Conservation (phyloP, 1,140 invertebrate species). For the Bombus superbus region DNA sequence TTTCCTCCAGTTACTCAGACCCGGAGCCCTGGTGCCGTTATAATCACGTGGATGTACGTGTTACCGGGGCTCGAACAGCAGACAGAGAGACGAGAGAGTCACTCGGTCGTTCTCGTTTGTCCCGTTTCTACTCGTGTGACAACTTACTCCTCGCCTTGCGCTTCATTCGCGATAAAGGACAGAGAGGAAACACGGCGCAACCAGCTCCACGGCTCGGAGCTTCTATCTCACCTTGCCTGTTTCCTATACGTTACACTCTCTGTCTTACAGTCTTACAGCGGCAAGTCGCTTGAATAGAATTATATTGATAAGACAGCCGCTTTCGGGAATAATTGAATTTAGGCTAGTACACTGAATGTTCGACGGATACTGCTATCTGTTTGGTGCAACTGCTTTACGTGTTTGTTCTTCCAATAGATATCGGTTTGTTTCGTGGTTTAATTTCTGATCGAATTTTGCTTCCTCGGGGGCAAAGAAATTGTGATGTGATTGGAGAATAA, state of each 20-base stretch:
- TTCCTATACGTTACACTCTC: slow-evolving; percentile 15
- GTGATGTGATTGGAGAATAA: neutral
- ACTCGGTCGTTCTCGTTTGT: neutral
- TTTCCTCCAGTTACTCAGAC: slow-evolving; percentile 58
- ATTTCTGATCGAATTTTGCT: neutral
- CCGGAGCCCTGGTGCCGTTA: slow-evolving; percentile 31
- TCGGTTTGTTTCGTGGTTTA: too few species aligned
- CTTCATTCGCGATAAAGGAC: slow-evolving; percentile 36
- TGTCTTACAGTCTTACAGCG: slow-evolving; percentile 7
- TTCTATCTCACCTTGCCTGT: slow-evolving; percentile 23
- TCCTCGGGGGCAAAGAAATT: neutral
- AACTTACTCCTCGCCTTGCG: slow-evolving; percentile 34
- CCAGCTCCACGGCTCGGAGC: neutral
- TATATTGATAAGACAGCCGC: slow-evolving; percentile 47
- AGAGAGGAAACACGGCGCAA: slow-evolving; percentile 12
- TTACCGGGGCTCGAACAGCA: neutral
- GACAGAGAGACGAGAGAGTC: neutral
- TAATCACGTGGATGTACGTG: slow-evolving; percentile 46
- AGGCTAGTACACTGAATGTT: neutral
- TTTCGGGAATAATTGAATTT: slow-evolving; percentile 35
- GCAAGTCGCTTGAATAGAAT: slow-evolving; percentile 29
- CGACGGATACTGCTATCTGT: neutral
- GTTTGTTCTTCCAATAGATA: neutral
- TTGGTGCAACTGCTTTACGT: neutral
- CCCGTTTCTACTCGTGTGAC: slow-evolving; percentile 41